Base-by-base conservation (phyloP, 2,888 invertebrate genomes). In the Apamea crenata region DNA sequence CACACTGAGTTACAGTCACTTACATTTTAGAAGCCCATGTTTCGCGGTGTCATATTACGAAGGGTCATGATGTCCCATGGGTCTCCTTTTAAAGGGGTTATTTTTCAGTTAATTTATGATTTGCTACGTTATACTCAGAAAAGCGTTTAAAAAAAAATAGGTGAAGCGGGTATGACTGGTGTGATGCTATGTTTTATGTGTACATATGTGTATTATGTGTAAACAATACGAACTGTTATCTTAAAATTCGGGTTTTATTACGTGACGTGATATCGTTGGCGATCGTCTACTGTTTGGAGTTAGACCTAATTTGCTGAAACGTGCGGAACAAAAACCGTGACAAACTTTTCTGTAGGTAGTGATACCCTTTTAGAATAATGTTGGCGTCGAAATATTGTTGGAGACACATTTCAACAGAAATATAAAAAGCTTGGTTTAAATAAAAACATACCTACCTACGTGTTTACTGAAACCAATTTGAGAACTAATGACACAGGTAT, bases 1-100 rank as follows among this genome's bases (percentile, higher is more conserved):
- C 25, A 50, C 69, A 67, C 29, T 75, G 66, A 85, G 36, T 75
- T 87, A 84, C 73, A 72, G 53, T 40, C 83, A 61, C 63, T 67
- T 74, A 63, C 0, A 68, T 77, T 70, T 71, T 25, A 74, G 32
- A 61, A 69, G 66, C 1, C 36, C n/a, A 47, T 77, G n/a, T 74
- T 29, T 61, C 74, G 70, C 44, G 76, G 65, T 65, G 5, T 74
- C 65, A 21, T 36, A 3, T 66, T 59, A 67, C 66, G 21, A 44
- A 74, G 25, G 65, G 65, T 44, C 56, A 66, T 61, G 70, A 44
- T 14, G 65, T 36, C 84, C 44, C 66, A 53, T n/a, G 86, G 56
- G 71, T 32, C 53, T 29, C 68, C 16, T 3, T 40, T 53, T 61
- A 3, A 3, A 14, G 14, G n/a, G 32, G 18, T 67, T 50, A 21